Evolutionary conservation across 2,113 vertebrate genomes (phyloP).

Genomic region (Odocoileus virginianus): DNA sequence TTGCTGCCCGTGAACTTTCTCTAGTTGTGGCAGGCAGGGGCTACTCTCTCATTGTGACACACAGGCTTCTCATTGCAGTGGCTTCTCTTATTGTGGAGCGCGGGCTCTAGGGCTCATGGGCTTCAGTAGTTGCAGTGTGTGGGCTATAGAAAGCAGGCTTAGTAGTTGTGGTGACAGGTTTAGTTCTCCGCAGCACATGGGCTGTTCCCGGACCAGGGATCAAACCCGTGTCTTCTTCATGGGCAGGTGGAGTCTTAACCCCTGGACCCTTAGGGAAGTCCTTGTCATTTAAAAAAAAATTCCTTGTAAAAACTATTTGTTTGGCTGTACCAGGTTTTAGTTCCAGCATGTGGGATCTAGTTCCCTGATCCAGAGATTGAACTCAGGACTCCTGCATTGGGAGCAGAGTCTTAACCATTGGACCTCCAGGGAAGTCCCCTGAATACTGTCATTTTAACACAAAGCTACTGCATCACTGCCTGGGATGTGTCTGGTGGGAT

Average conservation of each 20-base stretch:
- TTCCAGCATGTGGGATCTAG: background rate
- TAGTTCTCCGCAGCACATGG: background rate
- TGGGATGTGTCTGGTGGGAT: background rate
- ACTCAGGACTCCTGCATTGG: background rate
- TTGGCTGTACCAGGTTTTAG: background rate
- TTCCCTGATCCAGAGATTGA: background rate
- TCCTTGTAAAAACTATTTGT: background rate
- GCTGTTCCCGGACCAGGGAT: background rate
- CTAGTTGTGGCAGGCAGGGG: background rate
- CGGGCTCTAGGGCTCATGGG: background rate
- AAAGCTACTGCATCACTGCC: background rate
- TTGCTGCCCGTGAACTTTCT: background rate
- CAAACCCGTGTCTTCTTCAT: background rate
- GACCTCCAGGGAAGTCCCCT: background rate
- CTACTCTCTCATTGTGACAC: background rate
- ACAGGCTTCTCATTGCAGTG: background rate
- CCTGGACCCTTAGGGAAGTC: background rate
- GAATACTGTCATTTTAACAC: background rate
- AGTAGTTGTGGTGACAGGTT: background rate
- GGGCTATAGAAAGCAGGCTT: background rate
- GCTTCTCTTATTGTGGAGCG: background rate
- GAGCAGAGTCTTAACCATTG: background rate
- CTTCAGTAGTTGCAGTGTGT: background rate
- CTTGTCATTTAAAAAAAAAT: background rate
- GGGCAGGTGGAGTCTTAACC: background rate